Percentiles rank a stretch among this genome's conserved stretches.
Evolutionary conservation across 2,797 vertebrate genomes (phyloP).

Genomic region (Manis crassicaudata): DNA sequence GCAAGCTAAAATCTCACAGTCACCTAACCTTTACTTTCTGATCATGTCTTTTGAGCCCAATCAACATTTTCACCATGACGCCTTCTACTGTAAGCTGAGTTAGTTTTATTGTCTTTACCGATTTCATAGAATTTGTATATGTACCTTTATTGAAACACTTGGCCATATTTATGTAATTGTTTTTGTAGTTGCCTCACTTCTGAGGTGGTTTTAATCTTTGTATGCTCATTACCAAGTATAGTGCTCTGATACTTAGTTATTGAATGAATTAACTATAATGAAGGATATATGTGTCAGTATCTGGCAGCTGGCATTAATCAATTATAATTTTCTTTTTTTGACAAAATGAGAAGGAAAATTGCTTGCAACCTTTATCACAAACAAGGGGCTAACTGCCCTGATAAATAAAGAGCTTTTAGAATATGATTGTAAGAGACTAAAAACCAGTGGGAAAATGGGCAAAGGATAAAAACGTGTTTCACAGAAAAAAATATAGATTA

Average conservation of each 20-base stretch:
- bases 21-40: neutral
- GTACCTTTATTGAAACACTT: neutral
- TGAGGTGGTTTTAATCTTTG: slow-evolving; percentile 5
- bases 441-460: neutral
- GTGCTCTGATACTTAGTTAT: neutral
- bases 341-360: neutral
- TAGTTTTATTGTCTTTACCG: neutral
- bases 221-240: neutral
- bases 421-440: slow-evolving; percentile 51
- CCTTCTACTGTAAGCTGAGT: neutral
- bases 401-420: slow-evolving; percentile 24
- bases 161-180: neutral
- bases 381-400: neutral
- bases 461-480: neutral
- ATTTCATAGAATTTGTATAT: neutral
- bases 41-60: neutral
- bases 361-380: neutral
- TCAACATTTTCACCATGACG: neutral
- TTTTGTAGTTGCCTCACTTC: neutral
- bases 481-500: neutral
- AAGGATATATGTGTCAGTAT: neutral
- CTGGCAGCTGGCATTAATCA: neutral
- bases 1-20: neutral
- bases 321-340: neutral
- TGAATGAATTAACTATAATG: neutral